Conservation (phyloP, 2,797 vertebrate genomes). For the Sebastes matsubarae region DNA sequence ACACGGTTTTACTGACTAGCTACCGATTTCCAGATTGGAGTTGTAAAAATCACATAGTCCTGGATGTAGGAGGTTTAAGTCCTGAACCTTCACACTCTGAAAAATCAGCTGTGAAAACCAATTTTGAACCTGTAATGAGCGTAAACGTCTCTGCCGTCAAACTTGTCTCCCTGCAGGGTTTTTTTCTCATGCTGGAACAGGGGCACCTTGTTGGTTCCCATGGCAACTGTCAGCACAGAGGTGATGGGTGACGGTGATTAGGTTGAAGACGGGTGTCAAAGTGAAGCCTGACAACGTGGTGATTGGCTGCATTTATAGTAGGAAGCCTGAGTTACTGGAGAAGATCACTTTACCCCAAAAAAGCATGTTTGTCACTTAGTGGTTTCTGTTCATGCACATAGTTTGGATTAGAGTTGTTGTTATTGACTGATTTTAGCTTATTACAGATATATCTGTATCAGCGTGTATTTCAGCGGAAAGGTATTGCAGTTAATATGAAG, state of each 20-base stretch:
- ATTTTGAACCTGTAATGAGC: constrained; percentile 1
- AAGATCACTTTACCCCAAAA: not conserved
- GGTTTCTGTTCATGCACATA: not conserved
- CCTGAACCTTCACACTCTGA: not conserved
- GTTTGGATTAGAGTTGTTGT: not conserved
- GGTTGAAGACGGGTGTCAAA: not conserved
- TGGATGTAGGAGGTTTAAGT: not conserved
- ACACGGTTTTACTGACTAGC: not conserved
- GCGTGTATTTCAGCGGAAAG: not conserved
- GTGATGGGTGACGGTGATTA: constrained; percentile 26
- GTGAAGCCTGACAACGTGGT: not conserved
- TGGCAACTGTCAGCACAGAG: constrained; percentile 1
- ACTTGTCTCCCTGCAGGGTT: not conserved
- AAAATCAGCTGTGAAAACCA: constrained; percentile 24
- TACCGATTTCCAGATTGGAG: not conserved
- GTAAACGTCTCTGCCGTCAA: constrained; percentile 8
- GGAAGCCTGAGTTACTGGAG: not conserved
- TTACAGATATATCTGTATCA: not conserved
- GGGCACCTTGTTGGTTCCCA: constrained; percentile 29
- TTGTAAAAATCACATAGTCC: not conserved
- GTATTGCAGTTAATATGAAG: not conserved
- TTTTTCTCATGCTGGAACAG: constrained; percentile 11
- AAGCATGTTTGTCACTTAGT: not conserved
- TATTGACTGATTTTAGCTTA: not conserved
- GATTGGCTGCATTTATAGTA: not conserved